A percentile compares a stretch with the other conserved stretches of the same genome.
Conservation (phyloP, 2,888 invertebrate species). For the Oligia strigilis region DNA sequence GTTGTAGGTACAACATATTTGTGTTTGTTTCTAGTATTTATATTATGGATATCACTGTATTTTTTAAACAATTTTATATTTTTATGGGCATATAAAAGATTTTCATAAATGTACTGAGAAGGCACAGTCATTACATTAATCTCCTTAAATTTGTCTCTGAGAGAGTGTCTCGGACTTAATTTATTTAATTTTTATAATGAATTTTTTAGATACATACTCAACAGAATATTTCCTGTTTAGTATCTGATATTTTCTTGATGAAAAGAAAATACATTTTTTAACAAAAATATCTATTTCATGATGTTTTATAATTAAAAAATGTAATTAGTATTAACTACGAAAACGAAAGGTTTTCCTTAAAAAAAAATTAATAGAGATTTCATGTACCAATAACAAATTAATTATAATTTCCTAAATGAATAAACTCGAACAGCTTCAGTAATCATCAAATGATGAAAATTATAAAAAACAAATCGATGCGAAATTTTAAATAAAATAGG, state of each 20-base stretch:
- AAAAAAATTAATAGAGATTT: neutral
- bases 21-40: no score
- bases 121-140: no score
- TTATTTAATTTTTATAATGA: slow-evolving; percentile 13
- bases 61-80: no score
- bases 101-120: no score
- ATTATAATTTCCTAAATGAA: neutral
- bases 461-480: neutral
- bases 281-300: neutral
- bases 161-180: no score
- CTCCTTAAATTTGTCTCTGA: no score
- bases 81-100: no score
- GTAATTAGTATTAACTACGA: neutral
- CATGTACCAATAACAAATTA: neutral
- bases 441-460: neutral
- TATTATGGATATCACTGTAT: no score
- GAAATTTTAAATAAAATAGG: no score
- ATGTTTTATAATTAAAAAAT: slow-evolving; percentile 8
- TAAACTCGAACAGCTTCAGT: no score
- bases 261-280: neutral
- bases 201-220: neutral
- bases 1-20: no score
- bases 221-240: slow-evolving; percentile 4
- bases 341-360: neutral
- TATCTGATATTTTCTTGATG: neutral